Evolutionary conservation across 1,140 invertebrate species (phyloP).

Genomic region (Panulirus ornatus): DNA sequence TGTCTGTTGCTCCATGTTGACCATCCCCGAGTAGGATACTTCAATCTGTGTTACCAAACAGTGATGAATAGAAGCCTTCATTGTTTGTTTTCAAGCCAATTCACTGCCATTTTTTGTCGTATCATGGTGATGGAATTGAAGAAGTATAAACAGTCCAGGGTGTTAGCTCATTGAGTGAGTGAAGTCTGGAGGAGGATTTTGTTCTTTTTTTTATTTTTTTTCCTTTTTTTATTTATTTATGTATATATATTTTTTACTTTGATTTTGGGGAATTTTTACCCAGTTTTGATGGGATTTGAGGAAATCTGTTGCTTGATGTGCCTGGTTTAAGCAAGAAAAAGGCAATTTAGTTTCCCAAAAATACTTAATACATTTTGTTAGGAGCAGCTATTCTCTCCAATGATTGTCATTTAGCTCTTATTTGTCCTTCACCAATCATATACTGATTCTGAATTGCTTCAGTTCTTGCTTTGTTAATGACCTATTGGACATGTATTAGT

Average conservation of each 20-base stretch:
- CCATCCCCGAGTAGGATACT: conserved; percentile 70
- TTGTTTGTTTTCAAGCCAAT: conserved; percentile 73
- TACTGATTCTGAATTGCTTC: conserved; percentile 48
- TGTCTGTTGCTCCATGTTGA: conserved; percentile 70
- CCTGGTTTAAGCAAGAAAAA: conserved; percentile 57
- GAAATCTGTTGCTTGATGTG: conserved; percentile 60
- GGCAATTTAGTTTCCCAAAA: conserved; percentile 54
- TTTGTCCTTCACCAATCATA: conserved; percentile 10
- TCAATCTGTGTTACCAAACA: conserved; percentile 73
- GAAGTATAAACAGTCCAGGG: conserved; percentile 58
- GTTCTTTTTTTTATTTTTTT: conserved; percentile 43
- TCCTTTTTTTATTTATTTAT: conserved; percentile 1
- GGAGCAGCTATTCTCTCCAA: conserved; percentile 41
- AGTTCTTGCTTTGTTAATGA: conserved; percentile 46
- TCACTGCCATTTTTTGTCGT: conserved; percentile 74
- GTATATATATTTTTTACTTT: conserved; percentile 32
- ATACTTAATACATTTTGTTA: conserved; percentile 50
- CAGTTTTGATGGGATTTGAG: conserved; percentile 60
- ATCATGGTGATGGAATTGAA: conserved; percentile 63
- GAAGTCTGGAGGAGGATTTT: conserved; percentile 7
- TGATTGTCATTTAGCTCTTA: conserved; percentile 18
- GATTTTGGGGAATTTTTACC: conserved; percentile 25
- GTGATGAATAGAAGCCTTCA: conserved; percentile 68
- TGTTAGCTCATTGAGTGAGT: conserved; percentile 53
- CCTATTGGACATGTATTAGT: conserved; percentile 39